A percentile compares a stretch with the other conserved stretches of the same genome.
Evolutionary conservation across 2,888 invertebrate genomes (phyloP).

Genomic region (Euproctis similis): DNA sequence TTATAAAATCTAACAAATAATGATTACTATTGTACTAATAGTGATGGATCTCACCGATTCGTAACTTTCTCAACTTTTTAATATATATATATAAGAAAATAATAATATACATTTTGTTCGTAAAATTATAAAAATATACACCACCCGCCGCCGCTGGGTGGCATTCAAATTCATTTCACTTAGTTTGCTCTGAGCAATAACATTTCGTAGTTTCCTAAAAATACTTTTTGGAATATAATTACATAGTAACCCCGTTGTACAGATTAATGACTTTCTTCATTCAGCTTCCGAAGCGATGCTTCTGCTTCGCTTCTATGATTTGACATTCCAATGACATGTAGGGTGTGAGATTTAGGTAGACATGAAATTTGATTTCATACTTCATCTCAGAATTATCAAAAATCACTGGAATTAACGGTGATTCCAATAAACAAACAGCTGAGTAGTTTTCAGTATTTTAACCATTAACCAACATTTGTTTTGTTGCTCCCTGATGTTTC

Average conservation of each 20-base stretch:
- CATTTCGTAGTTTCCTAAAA: background rate
- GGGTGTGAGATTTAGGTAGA: too few species aligned
- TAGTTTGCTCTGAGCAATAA: background rate
- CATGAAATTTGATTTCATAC: too few species aligned
- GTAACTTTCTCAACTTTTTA: slow-evolving; percentile 10
- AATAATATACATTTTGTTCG: slow-evolving; percentile 22
- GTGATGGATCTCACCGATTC: slow-evolving; percentile 32
- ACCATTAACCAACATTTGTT: too few species aligned
- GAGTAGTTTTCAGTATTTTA: too few species aligned
- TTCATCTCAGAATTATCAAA: too few species aligned
- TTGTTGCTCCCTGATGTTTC: too few species aligned
- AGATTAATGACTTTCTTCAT: too few species aligned
- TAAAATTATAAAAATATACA: slow-evolving; percentile 11
- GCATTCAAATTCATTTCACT: slow-evolving; percentile 5
- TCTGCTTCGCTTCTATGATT: too few species aligned
- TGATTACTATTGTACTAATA: slow-evolving; percentile 20
- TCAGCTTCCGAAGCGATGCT: too few species aligned
- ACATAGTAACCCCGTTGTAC: background rate
- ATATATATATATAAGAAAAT: slow-evolving; percentile 13
- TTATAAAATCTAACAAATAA: slow-evolving; percentile 28
- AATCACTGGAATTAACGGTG: too few species aligned
- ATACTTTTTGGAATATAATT: background rate
- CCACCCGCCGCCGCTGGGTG: background rate
- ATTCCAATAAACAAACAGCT: too few species aligned
- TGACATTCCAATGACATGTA: too few species aligned